These are phyloP conservation scores for Peromyscus californicus DNA, from an alignment of 2,113 vertebrate species.

Conservation along the genomic window DNA sequence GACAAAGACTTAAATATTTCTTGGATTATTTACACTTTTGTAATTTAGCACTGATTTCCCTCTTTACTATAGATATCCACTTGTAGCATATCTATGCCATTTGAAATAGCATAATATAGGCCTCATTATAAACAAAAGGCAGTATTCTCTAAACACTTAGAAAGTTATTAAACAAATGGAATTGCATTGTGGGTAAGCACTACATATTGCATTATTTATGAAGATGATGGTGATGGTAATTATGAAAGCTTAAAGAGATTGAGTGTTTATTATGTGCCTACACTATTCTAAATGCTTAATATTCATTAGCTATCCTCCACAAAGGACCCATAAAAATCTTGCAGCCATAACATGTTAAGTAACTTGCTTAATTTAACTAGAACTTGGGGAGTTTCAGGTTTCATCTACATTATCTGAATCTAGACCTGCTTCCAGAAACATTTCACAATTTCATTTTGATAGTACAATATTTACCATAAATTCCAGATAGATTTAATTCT, in stretches of 20 bases:
- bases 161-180: slow-evolving; percentile 13
- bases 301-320: slow-evolving; percentile 20
- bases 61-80: neutral
- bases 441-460: neutral
- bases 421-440: neutral
- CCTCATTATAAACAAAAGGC: neutral
- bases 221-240: slow-evolving; percentile 16
- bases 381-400: neutral
- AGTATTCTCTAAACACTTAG: neutral
- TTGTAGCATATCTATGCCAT: neutral
- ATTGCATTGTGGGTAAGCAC: neutral
- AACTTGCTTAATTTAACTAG: neutral
- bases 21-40: slow-evolving; percentile 29
- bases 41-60: neutral
- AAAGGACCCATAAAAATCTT: neutral
- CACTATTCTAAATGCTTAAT: neutral
- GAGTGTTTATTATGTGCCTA: slow-evolving; percentile 15
- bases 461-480: neutral
- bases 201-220: neutral
- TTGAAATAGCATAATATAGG: neutral
- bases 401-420: neutral
- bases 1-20: neutral
- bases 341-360: neutral
- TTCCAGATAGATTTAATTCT: neutral
- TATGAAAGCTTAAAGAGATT: slow-evolving; percentile 13